Evolutionary conservation across 1,140 invertebrate genomes (phyloP), one percentile per base, ranked within the genome.

Genomic region (Lithobius niger): DNA sequence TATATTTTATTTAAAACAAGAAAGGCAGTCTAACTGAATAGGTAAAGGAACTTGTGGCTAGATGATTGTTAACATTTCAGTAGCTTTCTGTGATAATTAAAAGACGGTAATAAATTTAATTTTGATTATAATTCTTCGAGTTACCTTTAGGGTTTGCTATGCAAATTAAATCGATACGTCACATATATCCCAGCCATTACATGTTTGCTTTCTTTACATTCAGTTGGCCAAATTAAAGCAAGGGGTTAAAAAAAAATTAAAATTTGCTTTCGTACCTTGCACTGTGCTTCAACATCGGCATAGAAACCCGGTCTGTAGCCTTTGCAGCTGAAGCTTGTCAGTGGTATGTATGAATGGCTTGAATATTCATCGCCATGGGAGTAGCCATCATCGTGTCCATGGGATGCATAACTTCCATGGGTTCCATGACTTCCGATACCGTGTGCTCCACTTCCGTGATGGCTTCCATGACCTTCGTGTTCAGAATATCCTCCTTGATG

Each of bases 281-380:
- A 66, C 21, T 59, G 31, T 1, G 62, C 58, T 54, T 62, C 59
- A 3, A 55, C 42, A 49, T 66, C 65, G 0, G 62, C 65, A 45
- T 65, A 66, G 54, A 66, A 66, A 2, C 57, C 57, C 0, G 55
- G 42, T 3, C 24, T 18, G 27, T 59, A 50, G 22, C 53, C 40
- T 22, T 57, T 49, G 26, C 64, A 66, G 6, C 53, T 44, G 45
- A 65, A 65, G 1, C 51, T 27, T 4, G 59, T 61, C 18, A 54
- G 22, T 3, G 64, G 64, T 26, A 64, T 52, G 43, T 36, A 21
- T 18, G 55, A 45, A 26, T 62, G 62, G 22, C 57, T 52, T 6
- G 64, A 62, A 44, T 62, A 65, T 21, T 63, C 62, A 47, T 57
- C 48, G 25, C 62, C 51, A 10, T 56, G 51, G 21, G 55, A 42